Percentiles rank a stretch among this genome's conserved stretches.
Evolutionary conservation across 1,140 invertebrate genomes (phyloP).

Genomic region (Ladona fulva): DNA sequence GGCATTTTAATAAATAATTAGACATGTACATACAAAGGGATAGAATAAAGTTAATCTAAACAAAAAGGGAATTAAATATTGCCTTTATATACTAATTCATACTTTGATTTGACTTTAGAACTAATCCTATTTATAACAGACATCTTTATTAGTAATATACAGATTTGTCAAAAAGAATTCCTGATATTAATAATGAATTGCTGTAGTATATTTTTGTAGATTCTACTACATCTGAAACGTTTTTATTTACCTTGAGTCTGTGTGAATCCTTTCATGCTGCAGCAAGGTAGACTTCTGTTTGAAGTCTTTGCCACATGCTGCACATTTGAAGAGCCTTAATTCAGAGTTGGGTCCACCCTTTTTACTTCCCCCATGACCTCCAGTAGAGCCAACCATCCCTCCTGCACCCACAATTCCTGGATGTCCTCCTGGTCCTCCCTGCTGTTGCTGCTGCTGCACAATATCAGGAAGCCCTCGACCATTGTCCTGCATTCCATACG

Average conservation of each 20-base stretch:
- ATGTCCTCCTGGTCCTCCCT: conserved; percentile 30
- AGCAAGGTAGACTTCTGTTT: conserved; percentile 75
- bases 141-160: too few species aligned
- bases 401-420: not conserved
- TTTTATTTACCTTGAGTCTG: conserved; percentile 45
- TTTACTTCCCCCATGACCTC: conserved; percentile 14
- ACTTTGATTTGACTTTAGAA: too few species aligned
- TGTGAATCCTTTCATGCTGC: conserved; percentile 77
- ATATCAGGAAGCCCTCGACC: conserved; percentile 51
- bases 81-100: too few species aligned
- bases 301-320: conserved; percentile 78
- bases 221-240: too few species aligned
- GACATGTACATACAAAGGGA: too few species aligned
- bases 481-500: conserved; percentile 45
- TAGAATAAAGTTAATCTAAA: too few species aligned
- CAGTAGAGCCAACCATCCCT: not conserved
- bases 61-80: too few species aligned
- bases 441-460: conserved; percentile 51
- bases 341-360: conserved; percentile 41
- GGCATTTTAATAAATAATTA: too few species aligned
- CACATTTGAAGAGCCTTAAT: conserved; percentile 68
- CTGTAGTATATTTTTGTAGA: too few species aligned
- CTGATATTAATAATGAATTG: too few species aligned
- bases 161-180: too few species aligned
- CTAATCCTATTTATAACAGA: too few species aligned